Percentiles rank a stretch among this genome's conserved stretches.
phyloP scores from a whole-genome alignment of 2,797 vertebrate species.

The Lateolabrax maculatus region DNA sequence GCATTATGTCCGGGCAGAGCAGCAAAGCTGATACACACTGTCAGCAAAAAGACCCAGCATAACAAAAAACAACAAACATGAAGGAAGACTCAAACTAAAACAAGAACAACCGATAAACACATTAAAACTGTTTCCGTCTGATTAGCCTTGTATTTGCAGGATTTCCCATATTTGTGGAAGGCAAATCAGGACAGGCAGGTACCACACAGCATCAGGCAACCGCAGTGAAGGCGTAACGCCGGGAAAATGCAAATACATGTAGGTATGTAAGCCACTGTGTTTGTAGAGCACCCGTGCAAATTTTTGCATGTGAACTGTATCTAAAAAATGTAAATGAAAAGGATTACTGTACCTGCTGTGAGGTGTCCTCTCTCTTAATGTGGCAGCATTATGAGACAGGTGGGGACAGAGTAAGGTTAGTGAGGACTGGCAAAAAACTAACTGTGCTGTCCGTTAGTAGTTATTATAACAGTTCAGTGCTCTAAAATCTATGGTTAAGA shows the following conservation, averaged over 20 bases:
- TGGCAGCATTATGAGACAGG: constrained; percentile 62
- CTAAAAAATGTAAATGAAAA: not conserved
- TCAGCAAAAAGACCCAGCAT: not conserved
- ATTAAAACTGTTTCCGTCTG: not conserved
- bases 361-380: constrained; percentile 79
- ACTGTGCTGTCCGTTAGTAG: not conserved
- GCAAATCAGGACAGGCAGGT: constrained; percentile 5
- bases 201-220: constrained; percentile 6
- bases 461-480: not conserved
- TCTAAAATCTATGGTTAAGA: constrained; percentile 16
- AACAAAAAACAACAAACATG: not conserved
- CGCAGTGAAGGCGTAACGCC: constrained; percentile 11
- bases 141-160: not conserved
- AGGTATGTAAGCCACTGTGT: not conserved
- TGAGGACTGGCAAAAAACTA: constrained; percentile 8
- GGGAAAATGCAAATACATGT: constrained; percentile 10
- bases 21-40: not conserved
- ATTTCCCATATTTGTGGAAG: constrained; percentile 10
- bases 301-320: not conserved
- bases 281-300: not conserved
- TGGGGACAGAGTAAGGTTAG: constrained; percentile 56
- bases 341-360: constrained; percentile 79
- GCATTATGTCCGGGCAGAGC: not conserved
- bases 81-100: not conserved
- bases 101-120: not conserved